These are phyloP conservation scores for Chelonus formosanus DNA, from an alignment of 2,888 invertebrate genomes.

Conservation along the genomic window DNA sequence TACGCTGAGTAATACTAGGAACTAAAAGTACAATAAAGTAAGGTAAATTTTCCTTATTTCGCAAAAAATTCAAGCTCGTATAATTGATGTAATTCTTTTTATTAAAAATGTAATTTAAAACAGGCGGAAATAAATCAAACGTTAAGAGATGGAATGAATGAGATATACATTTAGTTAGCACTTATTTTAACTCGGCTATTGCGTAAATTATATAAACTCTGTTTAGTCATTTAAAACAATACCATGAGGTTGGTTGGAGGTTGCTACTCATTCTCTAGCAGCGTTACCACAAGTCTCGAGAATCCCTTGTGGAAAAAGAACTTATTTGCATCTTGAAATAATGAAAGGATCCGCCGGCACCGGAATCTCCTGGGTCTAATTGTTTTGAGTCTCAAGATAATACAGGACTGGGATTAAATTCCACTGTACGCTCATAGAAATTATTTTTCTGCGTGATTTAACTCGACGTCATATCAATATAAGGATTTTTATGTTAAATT, in stretches of 20 bases:
- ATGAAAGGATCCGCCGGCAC: conserved; percentile 24
- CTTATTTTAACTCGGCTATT: neutral
- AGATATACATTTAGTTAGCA: neutral
- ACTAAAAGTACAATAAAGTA: too few relatives aligned
- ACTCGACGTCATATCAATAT: neutral
- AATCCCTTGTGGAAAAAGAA: conserved; percentile 21
- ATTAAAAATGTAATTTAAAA: too few relatives aligned
- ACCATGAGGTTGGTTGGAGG: conserved; percentile 1
- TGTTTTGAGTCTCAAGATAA: conserved; percentile 28
- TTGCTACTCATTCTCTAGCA: neutral
- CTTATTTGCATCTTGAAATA: conserved; percentile 31
- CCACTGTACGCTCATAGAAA: conserved; percentile 2
- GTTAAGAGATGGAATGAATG: too few relatives aligned
- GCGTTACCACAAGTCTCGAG: conserved; percentile 5
- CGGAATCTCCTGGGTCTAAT: conserved; percentile 33
- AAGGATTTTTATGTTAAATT: neutral
- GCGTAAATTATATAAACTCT: conserved; percentile 7
- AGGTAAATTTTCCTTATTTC: too few relatives aligned
- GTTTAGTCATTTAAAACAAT: conserved; percentile 23
- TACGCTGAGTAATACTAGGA: too few relatives aligned
- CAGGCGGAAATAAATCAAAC: too few relatives aligned
- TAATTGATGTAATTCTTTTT: too few relatives aligned
- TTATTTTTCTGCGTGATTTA: too few relatives aligned
- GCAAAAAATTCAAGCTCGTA: too few relatives aligned
- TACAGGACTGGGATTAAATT: conserved; percentile 25